Evolutionary conservation across 2,888 invertebrate genomes (phyloP).

Genomic region (Xylophagus ater): DNA sequence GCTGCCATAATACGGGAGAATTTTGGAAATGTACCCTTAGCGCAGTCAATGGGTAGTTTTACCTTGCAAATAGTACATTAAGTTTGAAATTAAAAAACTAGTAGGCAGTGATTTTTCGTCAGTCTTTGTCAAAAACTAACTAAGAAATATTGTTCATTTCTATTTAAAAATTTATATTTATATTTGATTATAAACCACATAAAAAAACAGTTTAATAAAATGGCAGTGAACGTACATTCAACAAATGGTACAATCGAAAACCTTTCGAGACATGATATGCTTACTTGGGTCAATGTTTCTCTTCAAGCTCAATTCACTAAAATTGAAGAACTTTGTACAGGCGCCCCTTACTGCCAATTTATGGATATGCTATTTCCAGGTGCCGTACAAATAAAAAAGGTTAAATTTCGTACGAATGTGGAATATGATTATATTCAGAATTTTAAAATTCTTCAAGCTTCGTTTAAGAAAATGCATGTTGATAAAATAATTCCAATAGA

Average conservation of each 20-base stretch:
- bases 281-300: slow-evolving; percentile 97
- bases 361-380: slow-evolving; percentile 97
- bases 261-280: slow-evolving; percentile 95
- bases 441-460: slow-evolving; percentile 94
- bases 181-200: too few relatives aligned
- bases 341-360: slow-evolving; percentile 98
- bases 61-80: too few relatives aligned
- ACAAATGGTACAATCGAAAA: slow-evolving; percentile 97
- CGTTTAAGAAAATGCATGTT: slow-evolving; percentile 92
- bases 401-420: slow-evolving; percentile 95
- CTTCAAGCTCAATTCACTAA: slow-evolving; percentile 85
- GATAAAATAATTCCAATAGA: slow-evolving; percentile 99
- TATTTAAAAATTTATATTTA: too few relatives aligned
- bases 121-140: too few relatives aligned
- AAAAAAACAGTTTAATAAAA: too few relatives aligned
- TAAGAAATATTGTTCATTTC: too few relatives aligned
- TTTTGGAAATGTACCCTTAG: too few relatives aligned
- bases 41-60: too few relatives aligned
- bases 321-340: slow-evolving; percentile 96
- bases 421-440: slow-evolving; percentile 99
- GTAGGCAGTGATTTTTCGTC: too few relatives aligned
- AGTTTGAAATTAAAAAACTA: too few relatives aligned
- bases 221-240: slow-evolving; percentile 97
- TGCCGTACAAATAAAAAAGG: slow-evolving; percentile 80
- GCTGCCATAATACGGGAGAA: too few relatives aligned